Percentiles rank a stretch among this genome's conserved stretches.
phyloP scores from a whole-genome alignment of 2,888 invertebrate genomes.

The Chrysolina oricalcia region DNA sequence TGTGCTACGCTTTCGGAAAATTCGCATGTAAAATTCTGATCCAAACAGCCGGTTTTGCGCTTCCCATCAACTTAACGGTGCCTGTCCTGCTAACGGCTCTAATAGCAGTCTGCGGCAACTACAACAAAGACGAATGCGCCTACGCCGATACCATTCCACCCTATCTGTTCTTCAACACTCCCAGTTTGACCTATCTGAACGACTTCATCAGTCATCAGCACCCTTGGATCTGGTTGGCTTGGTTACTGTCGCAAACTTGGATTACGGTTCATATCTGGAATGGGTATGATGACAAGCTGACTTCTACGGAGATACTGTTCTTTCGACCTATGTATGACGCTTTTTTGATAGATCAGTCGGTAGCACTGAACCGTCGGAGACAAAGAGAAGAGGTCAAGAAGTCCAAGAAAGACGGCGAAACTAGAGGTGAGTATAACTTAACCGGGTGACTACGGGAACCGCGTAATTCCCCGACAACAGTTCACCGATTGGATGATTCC shows the following conservation, averaged over 20 bases:
- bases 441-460: too few species aligned
- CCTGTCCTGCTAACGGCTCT: slow-evolving; percentile 83
- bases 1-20: slow-evolving; percentile 81
- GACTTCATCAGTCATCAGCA: slow-evolving; percentile 77
- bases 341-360: slow-evolving; percentile 87
- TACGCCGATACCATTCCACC: slow-evolving; percentile 86
- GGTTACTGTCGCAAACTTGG: slow-evolving; percentile 91
- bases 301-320: slow-evolving; percentile 89
- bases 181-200: slow-evolving; percentile 72
- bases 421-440: neutral
- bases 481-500: too few species aligned
- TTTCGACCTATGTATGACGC: slow-evolving; percentile 89
- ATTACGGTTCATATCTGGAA: slow-evolving; percentile 90
- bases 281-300: slow-evolving; percentile 87
- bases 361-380: slow-evolving; percentile 86
- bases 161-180: slow-evolving; percentile 90
- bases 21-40: slow-evolving; percentile 92
- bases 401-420: neutral
- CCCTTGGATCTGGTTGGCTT: slow-evolving; percentile 86
- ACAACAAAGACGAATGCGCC: slow-evolving; percentile 79
- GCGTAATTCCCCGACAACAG: too few species aligned
- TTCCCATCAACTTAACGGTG: slow-evolving; percentile 85
- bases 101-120: slow-evolving; percentile 79
- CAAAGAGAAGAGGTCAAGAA: slow-evolving; percentile 35
- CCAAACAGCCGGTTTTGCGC: slow-evolving; percentile 89